These are phyloP conservation scores for Spinus pinus DNA, from an alignment of 2,797 vertebrate species.

Conservation along the genomic window DNA sequence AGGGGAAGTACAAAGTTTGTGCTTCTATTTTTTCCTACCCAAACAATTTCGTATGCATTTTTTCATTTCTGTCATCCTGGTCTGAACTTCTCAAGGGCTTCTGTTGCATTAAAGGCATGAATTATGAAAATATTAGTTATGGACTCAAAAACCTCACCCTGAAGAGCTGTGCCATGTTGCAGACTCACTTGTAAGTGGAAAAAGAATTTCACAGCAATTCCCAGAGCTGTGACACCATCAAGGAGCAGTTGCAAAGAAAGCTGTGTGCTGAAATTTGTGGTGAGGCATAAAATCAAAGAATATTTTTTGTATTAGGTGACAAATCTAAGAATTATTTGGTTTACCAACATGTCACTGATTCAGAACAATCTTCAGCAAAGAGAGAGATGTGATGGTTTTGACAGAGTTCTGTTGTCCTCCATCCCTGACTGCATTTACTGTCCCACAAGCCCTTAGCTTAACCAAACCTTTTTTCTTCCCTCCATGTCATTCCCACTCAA, in stretches of 20 bases:
- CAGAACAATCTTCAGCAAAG: not conserved
- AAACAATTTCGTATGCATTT: not conserved
- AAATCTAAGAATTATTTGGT: not conserved
- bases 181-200: not conserved
- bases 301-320: not conserved
- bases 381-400: not conserved
- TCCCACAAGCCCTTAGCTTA: not conserved
- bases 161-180: not conserved
- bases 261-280: not conserved
- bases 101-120: constrained; percentile 27
- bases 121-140: constrained; percentile 48
- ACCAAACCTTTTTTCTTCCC: not conserved
- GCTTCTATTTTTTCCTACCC: not conserved
- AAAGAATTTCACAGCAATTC: not conserved
- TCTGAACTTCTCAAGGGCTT: constrained; percentile 57
- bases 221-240: not conserved
- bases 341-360: not conserved
- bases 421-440: not conserved
- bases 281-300: not conserved
- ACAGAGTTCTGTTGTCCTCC: not conserved
- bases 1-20: not conserved
- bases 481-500: not conserved
- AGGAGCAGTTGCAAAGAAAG: not conserved
- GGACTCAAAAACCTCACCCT: constrained; percentile 35
- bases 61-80: not conserved